Percentiles rank a stretch among this genome's conserved stretches.
phyloP scores from a whole-genome alignment of 2,797 vertebrate species.

The Channa striata region DNA sequence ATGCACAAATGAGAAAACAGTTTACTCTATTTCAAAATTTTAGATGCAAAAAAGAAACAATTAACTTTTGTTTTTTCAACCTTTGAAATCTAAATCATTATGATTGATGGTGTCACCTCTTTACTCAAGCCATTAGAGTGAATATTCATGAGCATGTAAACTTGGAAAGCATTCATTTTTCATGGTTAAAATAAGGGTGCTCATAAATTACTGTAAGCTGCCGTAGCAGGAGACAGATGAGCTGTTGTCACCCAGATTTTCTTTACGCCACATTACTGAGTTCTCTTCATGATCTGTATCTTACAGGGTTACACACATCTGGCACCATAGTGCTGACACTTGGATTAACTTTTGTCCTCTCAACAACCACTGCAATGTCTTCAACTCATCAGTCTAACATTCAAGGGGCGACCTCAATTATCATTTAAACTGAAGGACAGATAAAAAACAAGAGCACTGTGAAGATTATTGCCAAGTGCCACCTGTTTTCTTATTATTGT shows the following conservation, averaged over 20 bases:
- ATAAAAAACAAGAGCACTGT: slow-evolving; percentile 5
- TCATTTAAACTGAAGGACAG: not conserved
- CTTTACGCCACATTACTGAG: slow-evolving; percentile 68
- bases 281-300: slow-evolving; percentile 51
- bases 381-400: slow-evolving; percentile 15
- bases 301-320: slow-evolving; percentile 55
- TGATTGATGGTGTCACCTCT: slow-evolving; percentile 55
- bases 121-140: slow-evolving; percentile 34
- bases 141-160: slow-evolving; percentile 69
- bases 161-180: slow-evolving; percentile 62
- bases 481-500: too few species aligned
- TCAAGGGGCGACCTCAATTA: not conserved
- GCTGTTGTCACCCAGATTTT: slow-evolving; percentile 73
- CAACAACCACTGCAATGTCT: slow-evolving; percentile 10
- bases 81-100: slow-evolving; percentile 69
- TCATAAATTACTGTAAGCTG: slow-evolving; percentile 64
- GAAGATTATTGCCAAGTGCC: too few species aligned
- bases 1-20: slow-evolving; percentile 64
- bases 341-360: slow-evolving; percentile 32
- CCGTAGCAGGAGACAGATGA: slow-evolving; percentile 67
- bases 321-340: slow-evolving; percentile 43
- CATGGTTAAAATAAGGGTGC: slow-evolving; percentile 62
- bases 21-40: slow-evolving; percentile 56
- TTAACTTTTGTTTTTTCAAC: slow-evolving; percentile 46
- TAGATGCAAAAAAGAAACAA: slow-evolving; percentile 25